These are phyloP conservation scores for Liopterus haemorrhoidalis DNA, from an alignment of 2,888 invertebrate species.

Conservation along the genomic window DNA sequence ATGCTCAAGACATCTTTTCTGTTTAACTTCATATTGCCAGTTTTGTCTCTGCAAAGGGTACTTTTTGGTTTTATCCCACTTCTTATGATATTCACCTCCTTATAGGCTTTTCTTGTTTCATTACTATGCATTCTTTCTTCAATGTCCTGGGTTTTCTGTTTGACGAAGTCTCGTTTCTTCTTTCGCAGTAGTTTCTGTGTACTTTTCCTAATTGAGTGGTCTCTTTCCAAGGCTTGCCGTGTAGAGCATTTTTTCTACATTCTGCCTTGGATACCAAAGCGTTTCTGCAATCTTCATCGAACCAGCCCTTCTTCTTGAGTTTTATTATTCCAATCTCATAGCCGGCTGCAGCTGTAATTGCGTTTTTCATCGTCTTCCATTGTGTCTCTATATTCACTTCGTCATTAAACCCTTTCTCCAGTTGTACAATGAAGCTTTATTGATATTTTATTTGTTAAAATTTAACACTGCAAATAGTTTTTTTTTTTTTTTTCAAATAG, in stretches of 20 bases:
- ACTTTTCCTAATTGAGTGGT: neutral
- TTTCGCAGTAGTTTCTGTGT: neutral
- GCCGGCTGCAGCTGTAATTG: neutral
- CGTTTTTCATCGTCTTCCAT: neutral
- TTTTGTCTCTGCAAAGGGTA: neutral
- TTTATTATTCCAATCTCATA: neutral
- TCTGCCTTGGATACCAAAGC: neutral
- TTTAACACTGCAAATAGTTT: too few species aligned
- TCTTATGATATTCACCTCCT: neutral
- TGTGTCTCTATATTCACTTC: neutral
- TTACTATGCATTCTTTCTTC: neutral
- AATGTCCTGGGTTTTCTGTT: neutral
- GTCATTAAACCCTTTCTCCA: too few species aligned
- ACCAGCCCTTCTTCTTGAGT: constrained; percentile 1
- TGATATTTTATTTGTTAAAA: too few species aligned
- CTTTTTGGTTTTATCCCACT: neutral
- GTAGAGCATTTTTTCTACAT: neutral
- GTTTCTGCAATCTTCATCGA: constrained; percentile 4
- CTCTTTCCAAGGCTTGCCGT: neutral
- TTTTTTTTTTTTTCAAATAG: too few species aligned
- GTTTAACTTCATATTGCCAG: neutral
- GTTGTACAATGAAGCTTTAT: too few species aligned
- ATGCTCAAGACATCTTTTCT: neutral
- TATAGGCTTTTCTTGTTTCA: neutral
- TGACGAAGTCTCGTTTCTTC: neutral